Evolutionary conservation across 2,888 invertebrate species (phyloP).

Genomic region (Frankliniella fusca): DNA sequence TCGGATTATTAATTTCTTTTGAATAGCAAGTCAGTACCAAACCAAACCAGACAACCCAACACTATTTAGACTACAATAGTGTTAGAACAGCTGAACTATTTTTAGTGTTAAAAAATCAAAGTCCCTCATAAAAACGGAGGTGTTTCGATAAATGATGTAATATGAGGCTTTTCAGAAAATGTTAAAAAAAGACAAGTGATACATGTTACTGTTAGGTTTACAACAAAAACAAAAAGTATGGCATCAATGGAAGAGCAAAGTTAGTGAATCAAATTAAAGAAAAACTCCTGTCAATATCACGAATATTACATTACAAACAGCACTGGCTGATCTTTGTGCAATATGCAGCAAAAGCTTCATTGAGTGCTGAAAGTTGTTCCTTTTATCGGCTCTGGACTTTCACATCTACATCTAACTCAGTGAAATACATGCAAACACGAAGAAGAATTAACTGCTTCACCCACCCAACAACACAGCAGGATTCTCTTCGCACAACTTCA

Average conservation of each 20-base stretch:
- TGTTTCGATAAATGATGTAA: too few species aligned
- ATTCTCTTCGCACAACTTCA: conserved; percentile 14
- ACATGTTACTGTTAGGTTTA: neutral
- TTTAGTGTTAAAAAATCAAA: too few species aligned
- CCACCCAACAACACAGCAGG: conserved; percentile 16
- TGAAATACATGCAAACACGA: conserved; percentile 7
- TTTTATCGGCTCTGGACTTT: neutral
- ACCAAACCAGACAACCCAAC: too few species aligned
- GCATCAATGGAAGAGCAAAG: neutral
- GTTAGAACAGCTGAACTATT: too few species aligned
- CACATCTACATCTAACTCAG: neutral
- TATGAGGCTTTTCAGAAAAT: too few species aligned
- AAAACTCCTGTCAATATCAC: too few species aligned
- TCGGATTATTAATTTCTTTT: too few species aligned
- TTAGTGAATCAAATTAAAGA: neutral
- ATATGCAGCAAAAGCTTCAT: neutral
- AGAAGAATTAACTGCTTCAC: neutral
- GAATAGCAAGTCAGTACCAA: too few species aligned
- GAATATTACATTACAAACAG: neutral
- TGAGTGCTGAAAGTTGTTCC: neutral
- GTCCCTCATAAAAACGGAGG: too few species aligned
- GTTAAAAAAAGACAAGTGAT: neutral
- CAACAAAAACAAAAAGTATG: neutral
- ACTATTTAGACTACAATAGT: too few species aligned
- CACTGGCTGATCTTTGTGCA: conserved; percentile 4